Conservation (phyloP, 2,888 invertebrate species). For the Cheilosia scutellata region DNA sequence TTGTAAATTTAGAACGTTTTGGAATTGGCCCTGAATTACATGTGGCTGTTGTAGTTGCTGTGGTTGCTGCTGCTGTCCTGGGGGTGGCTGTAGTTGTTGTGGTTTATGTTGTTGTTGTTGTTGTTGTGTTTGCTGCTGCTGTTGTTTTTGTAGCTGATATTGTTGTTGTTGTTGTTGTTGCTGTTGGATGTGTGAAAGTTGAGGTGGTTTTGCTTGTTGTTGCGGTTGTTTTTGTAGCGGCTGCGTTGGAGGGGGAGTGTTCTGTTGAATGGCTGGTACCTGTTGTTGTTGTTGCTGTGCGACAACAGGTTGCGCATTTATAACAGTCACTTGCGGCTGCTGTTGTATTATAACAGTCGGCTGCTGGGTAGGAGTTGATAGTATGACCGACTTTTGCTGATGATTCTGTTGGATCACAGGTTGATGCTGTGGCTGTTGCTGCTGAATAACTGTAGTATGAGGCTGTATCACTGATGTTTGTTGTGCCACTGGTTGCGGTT, state of each 20-base stretch:
- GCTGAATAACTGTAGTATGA: constrained; percentile 66
- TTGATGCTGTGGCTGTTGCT: constrained; percentile 76
- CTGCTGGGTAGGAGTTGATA: constrained; percentile 62
- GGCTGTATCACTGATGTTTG: constrained; percentile 76
- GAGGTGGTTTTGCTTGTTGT: constrained; percentile 31
- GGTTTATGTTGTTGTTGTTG: constrained; percentile 29
- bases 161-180: constrained; percentile 44
- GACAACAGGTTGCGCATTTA: constrained; percentile 48
- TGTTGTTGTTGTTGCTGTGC: constrained; percentile 21
- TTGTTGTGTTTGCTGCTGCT: constrained; percentile 41
- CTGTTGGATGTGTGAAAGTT: constrained; percentile 29
- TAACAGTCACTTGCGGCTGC: constrained; percentile 58
- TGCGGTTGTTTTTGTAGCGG: constrained; percentile 40
- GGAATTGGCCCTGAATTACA: constrained; percentile 79
- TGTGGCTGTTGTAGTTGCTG: constrained; percentile 71
- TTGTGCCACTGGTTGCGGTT: constrained; percentile 69
- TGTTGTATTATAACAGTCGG: constrained; percentile 72
- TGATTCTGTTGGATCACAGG: constrained; percentile 72
- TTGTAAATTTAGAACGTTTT: constrained; percentile 80
- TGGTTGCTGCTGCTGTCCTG: constrained; percentile 43
- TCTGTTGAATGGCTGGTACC: constrained; percentile 26
- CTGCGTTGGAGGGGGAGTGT: constrained; percentile 38
- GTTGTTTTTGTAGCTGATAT: neutral
- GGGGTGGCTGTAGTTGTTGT: constrained; percentile 50
- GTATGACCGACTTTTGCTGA: constrained; percentile 73